These are phyloP conservation scores for Erebia aethiops DNA, from an alignment of 2,888 invertebrate species.

Conservation along the genomic window DNA sequence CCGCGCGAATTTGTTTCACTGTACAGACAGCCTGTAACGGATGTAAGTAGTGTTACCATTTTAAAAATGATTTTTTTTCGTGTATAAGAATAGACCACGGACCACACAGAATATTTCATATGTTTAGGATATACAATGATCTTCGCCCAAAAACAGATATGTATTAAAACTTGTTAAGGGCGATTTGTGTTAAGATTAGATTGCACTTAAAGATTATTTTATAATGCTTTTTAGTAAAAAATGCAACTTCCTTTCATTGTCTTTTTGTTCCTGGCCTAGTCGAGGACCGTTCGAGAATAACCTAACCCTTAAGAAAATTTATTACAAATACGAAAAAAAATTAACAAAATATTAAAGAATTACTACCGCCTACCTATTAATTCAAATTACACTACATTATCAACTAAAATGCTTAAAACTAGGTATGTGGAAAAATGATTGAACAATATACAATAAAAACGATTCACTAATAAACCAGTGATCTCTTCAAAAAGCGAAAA, in stretches of 20 bases:
- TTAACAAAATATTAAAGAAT: conserved; percentile 80
- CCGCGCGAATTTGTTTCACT: background rate
- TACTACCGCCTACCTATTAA: conserved; percentile 78
- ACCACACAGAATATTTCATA: conserved; percentile 28
- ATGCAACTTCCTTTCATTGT: conserved; percentile 80
- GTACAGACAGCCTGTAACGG: conserved; percentile 1
- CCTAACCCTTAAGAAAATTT: conserved; percentile 74
- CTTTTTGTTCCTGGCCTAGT: conserved; percentile 75
- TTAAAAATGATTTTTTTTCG: background rate
- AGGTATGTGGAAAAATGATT: conserved; percentile 80
- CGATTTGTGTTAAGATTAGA: conserved; percentile 42
- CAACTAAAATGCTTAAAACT: conserved; percentile 79
- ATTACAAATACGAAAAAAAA: conserved; percentile 76
- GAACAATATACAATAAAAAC: conserved; percentile 82
- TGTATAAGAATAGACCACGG: background rate
- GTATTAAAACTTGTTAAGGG: conserved; percentile 27
- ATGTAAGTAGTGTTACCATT: background rate
- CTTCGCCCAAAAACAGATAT: conserved; percentile 21
- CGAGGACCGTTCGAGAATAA: conserved; percentile 71
- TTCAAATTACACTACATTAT: conserved; percentile 77
- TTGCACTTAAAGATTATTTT: conserved; percentile 49
- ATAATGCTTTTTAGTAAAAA: conserved; percentile 59
- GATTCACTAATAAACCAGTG: conserved; percentile 79
- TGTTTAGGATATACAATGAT: conserved; percentile 25
- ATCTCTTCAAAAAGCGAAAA: conserved; percentile 51